These are phyloP conservation scores for Myotis lucifugus DNA, from an alignment of 2,113 vertebrate species.

Conservation along the genomic window DNA sequence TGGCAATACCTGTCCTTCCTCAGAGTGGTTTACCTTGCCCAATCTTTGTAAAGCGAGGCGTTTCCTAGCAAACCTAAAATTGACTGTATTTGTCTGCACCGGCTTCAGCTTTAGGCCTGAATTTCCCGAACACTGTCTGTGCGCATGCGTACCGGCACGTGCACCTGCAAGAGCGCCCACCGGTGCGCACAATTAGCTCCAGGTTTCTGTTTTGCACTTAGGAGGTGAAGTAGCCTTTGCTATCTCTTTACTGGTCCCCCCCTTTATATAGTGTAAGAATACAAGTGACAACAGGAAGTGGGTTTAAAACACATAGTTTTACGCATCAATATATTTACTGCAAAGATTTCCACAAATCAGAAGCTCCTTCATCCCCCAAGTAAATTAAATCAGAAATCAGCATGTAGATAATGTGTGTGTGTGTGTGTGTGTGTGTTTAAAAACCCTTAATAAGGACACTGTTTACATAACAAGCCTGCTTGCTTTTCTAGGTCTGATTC, in stretches of 20 bases:
- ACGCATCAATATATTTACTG: neutral
- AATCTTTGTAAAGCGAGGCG: neutral
- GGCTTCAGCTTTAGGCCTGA: neutral
- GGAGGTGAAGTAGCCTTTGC: neutral
- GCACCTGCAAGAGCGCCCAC: too few relatives aligned
- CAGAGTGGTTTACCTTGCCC: neutral
- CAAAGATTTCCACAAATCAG: slow-evolving; percentile 4
- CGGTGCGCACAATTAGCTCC: neutral
- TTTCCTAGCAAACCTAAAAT: neutral
- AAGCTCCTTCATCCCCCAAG: neutral
- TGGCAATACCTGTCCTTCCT: neutral
- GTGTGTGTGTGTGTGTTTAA: neutral
- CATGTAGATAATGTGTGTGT: neutral
- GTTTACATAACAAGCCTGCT: neutral
- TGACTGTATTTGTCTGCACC: neutral
- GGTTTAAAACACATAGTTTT: neutral
- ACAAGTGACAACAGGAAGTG: neutral
- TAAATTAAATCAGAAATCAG: neutral
- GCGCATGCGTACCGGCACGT: rapidly evolving
- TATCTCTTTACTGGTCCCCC: neutral
- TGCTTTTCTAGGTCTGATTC: neutral
- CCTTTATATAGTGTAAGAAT: neutral
- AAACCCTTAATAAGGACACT: neutral
- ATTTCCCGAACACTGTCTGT: neutral
- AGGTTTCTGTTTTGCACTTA: neutral